Conservation (phyloP, 2,113 vertebrate species). For the Corythornis cristatus region DNA sequence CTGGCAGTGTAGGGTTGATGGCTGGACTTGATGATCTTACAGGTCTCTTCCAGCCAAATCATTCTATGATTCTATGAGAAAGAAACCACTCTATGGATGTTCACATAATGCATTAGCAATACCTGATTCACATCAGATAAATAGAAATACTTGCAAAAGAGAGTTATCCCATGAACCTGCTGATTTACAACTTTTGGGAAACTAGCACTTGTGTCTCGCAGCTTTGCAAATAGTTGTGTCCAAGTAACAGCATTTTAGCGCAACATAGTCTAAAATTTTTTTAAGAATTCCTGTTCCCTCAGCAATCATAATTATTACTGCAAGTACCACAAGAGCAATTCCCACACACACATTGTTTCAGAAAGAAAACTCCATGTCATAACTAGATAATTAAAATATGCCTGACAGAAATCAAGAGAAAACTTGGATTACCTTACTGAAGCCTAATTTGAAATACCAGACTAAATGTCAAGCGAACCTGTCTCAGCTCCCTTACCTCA, state of each 20-base stretch:
- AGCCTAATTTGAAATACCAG: not conserved
- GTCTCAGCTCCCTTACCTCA: not conserved
- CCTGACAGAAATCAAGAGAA: not conserved
- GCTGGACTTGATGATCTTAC: too few relatives aligned
- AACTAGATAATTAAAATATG: not conserved
- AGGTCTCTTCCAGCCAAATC: too few relatives aligned
- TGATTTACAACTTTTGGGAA: not conserved
- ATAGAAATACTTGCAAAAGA: not conserved
- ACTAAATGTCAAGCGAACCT: not conserved
- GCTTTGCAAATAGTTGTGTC: not conserved
- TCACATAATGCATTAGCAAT: not conserved
- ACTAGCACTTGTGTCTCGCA: not conserved
- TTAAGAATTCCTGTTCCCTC: not conserved
- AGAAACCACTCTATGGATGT: not conserved
- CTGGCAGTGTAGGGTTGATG: too few relatives aligned
- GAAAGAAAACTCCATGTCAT: not conserved
- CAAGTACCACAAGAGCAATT: not conserved
- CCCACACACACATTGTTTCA: not conserved
- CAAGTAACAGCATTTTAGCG: not conserved
- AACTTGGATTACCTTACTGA: not conserved
- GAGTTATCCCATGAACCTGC: not conserved
- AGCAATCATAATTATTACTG: not conserved
- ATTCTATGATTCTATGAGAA: not conserved
- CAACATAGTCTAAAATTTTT: not conserved
- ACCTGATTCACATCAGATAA: not conserved